Base-by-base conservation (phyloP, 2,888 invertebrate species). In the Pyrocoelia pectoralis region DNA sequence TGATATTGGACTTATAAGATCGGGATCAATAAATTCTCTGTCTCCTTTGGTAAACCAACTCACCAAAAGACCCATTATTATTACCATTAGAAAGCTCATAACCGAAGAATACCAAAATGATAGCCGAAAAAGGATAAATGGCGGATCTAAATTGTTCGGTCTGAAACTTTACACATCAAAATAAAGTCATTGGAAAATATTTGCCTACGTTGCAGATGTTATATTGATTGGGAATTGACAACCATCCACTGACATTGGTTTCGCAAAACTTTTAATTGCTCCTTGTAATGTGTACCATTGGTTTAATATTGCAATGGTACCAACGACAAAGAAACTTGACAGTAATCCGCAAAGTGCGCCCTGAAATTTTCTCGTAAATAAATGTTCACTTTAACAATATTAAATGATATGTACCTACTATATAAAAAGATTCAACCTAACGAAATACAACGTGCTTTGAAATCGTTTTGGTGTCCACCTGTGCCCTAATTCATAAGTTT, bases 301-400 rank as follows among this genome's bases (percentile, higher is more conserved):
- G 0, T 85, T 84, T 1, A 84, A 81, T 17, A 85, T 72, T 50
- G 84, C 84, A 68, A 87, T 80, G 85, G 85, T 85, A n/a, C 82
- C 80, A 82, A 85, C 85, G 46, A 84, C 80, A 13, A 79, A 67
- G 6, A 87, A 77, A 18, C 86, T 84, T 6, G 79, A 79, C 2
- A 84, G 68, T 24, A 86, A 86, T 6, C 87, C 87, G 38, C 82
- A 77, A 1, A 87, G 74, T 1, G 86, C 86, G 3, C 86, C 86
- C 84, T 85, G 69, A 14, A 13, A 43, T 12, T 9, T 12, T 5
- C 9, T 38, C 10, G 12, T 6, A 12, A 38, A 12, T 14, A n/a
- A 29, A 55, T 2, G 6, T 8, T 3, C n/a, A n/a, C n/a, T n/a
- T n/a, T n/a, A n/a, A n/a, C n/a, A n/a, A n/a, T n/a, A n/a, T n/a